Evolutionary conservation across 2,888 invertebrate species (phyloP), one percentile per base, ranked within the genome.

Genomic region (Platycheirus rosarum): DNA sequence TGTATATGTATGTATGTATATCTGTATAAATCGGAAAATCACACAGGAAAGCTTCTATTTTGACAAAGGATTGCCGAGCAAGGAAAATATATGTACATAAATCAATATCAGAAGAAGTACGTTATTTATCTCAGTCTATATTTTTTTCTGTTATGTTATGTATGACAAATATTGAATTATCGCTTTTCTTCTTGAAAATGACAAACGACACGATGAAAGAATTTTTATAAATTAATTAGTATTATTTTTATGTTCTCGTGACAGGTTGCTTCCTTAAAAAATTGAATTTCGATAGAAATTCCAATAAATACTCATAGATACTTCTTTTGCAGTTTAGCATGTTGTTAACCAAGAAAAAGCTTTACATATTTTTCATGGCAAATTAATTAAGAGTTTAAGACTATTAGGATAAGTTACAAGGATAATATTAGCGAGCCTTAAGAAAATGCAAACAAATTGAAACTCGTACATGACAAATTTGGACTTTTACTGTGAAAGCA

Each of bases 191-290:
- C 29, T 6, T 7, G 8, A 8, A 14, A 48, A 48, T 2, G 7
- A 13, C 48, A 26, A 23, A 23, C 2, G 26, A 11, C 5, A 57
- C 20, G 14, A 49, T 29, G 9, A 44, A 42, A 29, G 18, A 9
- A 42, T 26, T 23, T 23, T 23, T 4, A 13, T 46, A 46, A 65
- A 73, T 63, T 62, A 65, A 63, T 55, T 63, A 44, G 44, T 11
- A 6, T n/a, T 26, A 46, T 55, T 32, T 37, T 46, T 44, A 23
- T 44, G 32, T 23, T 44, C 23, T n/a, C n/a, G n/a, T n/a, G n/a
- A n/a, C n/a, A n/a, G n/a, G n/a, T 9, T 60, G 18, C 48, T 11
- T 51, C 44, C 51, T 32, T 62, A 11, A 23, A 62, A 49, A 49
- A 49, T 49, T 14, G 16, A 49, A 49, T 49, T 29, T 49, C 1